Base-by-base conservation (phyloP, 2,113 vertebrate genomes). In the Oenanthe oenanthe region DNA sequence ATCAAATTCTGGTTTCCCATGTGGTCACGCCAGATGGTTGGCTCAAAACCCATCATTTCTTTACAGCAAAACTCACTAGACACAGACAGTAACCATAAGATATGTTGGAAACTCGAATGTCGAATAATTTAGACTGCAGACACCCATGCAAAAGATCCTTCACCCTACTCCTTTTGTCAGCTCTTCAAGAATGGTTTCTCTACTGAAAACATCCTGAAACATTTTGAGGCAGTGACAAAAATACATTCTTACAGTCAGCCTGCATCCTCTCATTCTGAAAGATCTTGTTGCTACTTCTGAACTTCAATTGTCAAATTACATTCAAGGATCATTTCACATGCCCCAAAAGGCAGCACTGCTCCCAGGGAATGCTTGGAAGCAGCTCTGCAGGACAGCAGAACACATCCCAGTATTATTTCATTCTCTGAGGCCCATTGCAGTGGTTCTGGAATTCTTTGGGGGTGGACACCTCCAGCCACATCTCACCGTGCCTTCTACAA, bases 1-100 rank as follows among this genome's bases (percentile, higher is more conserved):
- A 94, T 95, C 95, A 94, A 91, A 94, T 94, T 96, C 95, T 97
- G 85, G 53, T 97, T 96, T 96, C 88, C 95, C 96, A 97, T 95
- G 96, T 96, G 96, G 95, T 79, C 88, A 84, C 5, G 28, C 91
- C 96, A 97, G 96, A 95, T 96, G 96, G 95, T 95, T 96, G 95
- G 83, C 93, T 94, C 70, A 84, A 95, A 93, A 5, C 86, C 50
- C 58, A 85, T 91, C 34, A 76, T 94, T 96, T 97, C 93, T 93
- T 94, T 96, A 92, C 83, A 94, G 95, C 82, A 93, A 89, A 95
- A 92, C 88, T 96, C 91, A 91, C 86, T 81, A 95, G 93, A 93
- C 91, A 95, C 80, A 96, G 96, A 96, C 95, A 96, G 86, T 93
- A 93, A 96, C 96, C 93, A 93, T 93, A 96, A 97, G 96, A 96